A percentile compares a stretch with the other conserved stretches of the same genome.
Evolutionary conservation across 2,113 vertebrate genomes (phyloP).

Genomic region (Blennius ocellaris): DNA sequence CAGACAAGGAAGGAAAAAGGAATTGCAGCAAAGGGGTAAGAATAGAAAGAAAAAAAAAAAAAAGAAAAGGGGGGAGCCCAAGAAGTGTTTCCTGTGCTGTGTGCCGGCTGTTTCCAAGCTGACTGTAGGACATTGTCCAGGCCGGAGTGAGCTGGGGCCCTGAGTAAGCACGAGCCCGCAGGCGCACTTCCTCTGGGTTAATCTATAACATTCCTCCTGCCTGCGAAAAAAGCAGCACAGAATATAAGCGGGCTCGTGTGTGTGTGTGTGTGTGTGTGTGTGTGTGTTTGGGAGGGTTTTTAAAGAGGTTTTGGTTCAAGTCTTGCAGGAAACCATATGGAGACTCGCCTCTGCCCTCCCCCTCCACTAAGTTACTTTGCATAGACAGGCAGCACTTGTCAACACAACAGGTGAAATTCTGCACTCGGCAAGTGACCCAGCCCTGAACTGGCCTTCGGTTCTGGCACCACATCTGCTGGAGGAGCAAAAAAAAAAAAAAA

Average conservation of each 20-base stretch:
- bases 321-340: constrained; percentile 80
- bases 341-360: constrained; percentile 61
- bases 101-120: constrained; percentile 46
- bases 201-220: constrained; percentile 68
- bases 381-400: constrained; percentile 72
- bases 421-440: constrained; percentile 44
- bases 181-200: constrained; percentile 72
- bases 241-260: constrained; percentile 30
- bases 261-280: background rate
- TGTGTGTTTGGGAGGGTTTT: constrained; percentile 8
- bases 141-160: constrained; percentile 52
- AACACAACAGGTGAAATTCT: constrained; percentile 77
- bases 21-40: constrained; percentile 9
- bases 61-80: constrained; percentile 22
- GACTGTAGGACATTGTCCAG: constrained; percentile 75
- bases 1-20: background rate
- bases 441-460: constrained; percentile 60
- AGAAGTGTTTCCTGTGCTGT: constrained; percentile 52
- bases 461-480: constrained; percentile 47
- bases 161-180: constrained; percentile 54
- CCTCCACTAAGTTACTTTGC: constrained; percentile 28
- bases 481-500: constrained; percentile 16
- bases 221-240: constrained; percentile 37
- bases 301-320: constrained; percentile 56
- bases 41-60: constrained; percentile 42